Conservation (phyloP, 2,113 vertebrate species). For the Psettodes erumei region DNA sequence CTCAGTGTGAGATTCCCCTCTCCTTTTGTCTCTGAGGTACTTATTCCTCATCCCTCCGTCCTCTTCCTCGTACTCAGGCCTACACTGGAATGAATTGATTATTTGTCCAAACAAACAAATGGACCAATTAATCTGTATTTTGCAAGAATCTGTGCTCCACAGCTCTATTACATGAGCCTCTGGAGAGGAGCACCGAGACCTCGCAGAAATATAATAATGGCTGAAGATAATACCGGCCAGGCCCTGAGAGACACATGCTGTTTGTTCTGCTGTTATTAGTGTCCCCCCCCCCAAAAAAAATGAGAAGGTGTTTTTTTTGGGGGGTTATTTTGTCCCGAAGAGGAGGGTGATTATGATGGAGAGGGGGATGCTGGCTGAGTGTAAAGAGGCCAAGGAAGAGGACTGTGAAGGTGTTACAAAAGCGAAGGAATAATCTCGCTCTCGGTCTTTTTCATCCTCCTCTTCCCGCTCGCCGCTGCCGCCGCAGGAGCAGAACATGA, state of each 20-base stretch:
- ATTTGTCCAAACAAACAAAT: slow-evolving; percentile 69
- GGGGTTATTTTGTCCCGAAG: slow-evolving; percentile 26
- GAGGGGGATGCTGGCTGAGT: slow-evolving; percentile 31
- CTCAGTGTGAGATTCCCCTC: not conserved
- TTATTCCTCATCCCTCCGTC: slow-evolving; percentile 7
- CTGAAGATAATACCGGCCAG: slow-evolving; percentile 56
- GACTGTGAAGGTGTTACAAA: slow-evolving; percentile 67
- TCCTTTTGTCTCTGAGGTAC: not conserved
- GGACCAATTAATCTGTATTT: slow-evolving; percentile 63
- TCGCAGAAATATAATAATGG: slow-evolving; percentile 64
- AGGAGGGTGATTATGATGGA: slow-evolving; percentile 46
- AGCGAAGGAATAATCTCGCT: slow-evolving; percentile 65
- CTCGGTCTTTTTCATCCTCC: slow-evolving; percentile 58
- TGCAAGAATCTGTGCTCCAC: slow-evolving; percentile 9
- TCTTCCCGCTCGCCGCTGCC: slow-evolving; percentile 71
- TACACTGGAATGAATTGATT: slow-evolving; percentile 60
- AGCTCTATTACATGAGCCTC: slow-evolving; percentile 46
- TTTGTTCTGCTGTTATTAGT: slow-evolving; percentile 67
- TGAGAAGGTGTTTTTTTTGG: slow-evolving; percentile 19
- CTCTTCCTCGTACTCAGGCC: slow-evolving; percentile 53
- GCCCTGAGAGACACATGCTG: slow-evolving; percentile 45
- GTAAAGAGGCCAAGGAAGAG: slow-evolving; percentile 48
- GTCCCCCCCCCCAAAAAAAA: slow-evolving; percentile 50
- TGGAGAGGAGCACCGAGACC: slow-evolving; percentile 48
- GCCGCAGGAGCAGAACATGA: slow-evolving; percentile 58